Percentiles rank a stretch among this genome's conserved stretches.
phyloP scores from a whole-genome alignment of 1,140 invertebrate species.

The Trissolcus basalis region DNA sequence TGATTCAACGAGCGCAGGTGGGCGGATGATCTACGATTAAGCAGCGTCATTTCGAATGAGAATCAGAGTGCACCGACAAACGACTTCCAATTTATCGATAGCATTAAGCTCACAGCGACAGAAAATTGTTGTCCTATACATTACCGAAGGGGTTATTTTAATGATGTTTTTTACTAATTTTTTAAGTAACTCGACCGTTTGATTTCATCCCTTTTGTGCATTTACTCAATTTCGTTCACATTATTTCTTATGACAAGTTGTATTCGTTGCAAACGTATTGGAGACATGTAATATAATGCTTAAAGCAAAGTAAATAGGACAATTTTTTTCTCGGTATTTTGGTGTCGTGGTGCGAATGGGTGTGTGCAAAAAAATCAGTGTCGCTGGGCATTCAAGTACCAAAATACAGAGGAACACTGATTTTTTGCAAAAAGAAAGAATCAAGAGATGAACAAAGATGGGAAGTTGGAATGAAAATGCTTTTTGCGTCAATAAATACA shows the following conservation, averaged over 20 bases:
- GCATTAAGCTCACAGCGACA: too few species aligned
- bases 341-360: slow-evolving; percentile 15
- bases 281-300: slow-evolving; percentile 28
- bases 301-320: slow-evolving; percentile 22
- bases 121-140: slow-evolving; percentile 6
- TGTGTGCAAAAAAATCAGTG: slow-evolving; percentile 50
- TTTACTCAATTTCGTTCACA: slow-evolving; percentile 14
- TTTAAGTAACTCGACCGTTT: slow-evolving; percentile 25
- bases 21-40: slow-evolving; percentile 26
- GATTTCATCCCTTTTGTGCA: slow-evolving; percentile 13
- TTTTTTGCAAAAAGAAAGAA: slow-evolving; percentile 17
- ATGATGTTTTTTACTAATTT: slow-evolving; percentile 33
- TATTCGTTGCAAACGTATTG: slow-evolving; percentile 9
- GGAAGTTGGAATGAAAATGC: slow-evolving; percentile 29
- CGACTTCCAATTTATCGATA: too few species aligned
- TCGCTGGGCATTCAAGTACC: slow-evolving; percentile 54
- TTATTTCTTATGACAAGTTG: slow-evolving; percentile 3
- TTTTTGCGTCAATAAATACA: slow-evolving; percentile 62
- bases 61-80: slow-evolving; percentile 43
- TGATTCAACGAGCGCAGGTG: slow-evolving; percentile 14
- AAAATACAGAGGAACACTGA: not conserved
- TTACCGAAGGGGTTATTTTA: not conserved
- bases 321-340: slow-evolving; percentile 43
- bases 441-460: slow-evolving; percentile 9
- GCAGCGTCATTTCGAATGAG: slow-evolving; percentile 15